phyloP scores from a whole-genome alignment of 2,888 invertebrate genomes.

The Orthosia cruda region DNA sequence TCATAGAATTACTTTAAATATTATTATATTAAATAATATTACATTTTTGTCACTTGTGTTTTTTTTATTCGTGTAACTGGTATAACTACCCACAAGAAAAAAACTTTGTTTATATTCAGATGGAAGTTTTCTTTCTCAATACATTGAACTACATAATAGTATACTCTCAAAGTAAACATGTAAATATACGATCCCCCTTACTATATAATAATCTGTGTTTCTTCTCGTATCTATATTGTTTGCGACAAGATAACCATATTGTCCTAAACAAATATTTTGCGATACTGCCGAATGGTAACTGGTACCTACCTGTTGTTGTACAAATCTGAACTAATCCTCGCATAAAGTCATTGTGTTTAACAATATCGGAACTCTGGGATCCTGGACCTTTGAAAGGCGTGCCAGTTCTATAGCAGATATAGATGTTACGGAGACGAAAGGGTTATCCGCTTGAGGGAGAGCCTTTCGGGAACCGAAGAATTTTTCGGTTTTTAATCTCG shows the following conservation, averaged over 20 bases:
- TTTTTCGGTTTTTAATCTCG: too few relatives aligned
- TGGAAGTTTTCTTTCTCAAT: not conserved
- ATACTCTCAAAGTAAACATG: slow-evolving; percentile 20
- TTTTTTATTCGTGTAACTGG: too few relatives aligned
- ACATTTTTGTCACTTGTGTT: not conserved
- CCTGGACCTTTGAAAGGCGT: not conserved
- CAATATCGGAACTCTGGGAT: too few relatives aligned
- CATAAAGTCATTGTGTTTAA: too few relatives aligned
- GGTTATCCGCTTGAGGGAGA: not conserved
- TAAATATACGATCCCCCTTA: slow-evolving; percentile 13
- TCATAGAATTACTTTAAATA: too few relatives aligned
- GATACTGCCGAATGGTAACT: not conserved
- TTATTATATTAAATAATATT: too few relatives aligned
- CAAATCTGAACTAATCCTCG: slow-evolving; percentile 22
- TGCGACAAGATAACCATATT: slow-evolving; percentile 13
- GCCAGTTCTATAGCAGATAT: not conserved
- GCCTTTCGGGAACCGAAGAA: not conserved
- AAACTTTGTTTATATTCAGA: too few relatives aligned
- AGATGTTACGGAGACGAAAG: not conserved
- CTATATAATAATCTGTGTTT: not conserved
- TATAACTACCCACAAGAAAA: too few relatives aligned
- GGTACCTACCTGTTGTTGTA: slow-evolving; percentile 20
- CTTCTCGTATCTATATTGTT: slow-evolving; percentile 15
- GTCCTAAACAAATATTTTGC: slow-evolving; percentile 44
- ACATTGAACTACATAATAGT: not conserved